Percentiles rank a stretch among this genome's conserved stretches.
Conservation (phyloP, 2,797 vertebrate genomes). For the Moxostoma hubbsi region DNA sequence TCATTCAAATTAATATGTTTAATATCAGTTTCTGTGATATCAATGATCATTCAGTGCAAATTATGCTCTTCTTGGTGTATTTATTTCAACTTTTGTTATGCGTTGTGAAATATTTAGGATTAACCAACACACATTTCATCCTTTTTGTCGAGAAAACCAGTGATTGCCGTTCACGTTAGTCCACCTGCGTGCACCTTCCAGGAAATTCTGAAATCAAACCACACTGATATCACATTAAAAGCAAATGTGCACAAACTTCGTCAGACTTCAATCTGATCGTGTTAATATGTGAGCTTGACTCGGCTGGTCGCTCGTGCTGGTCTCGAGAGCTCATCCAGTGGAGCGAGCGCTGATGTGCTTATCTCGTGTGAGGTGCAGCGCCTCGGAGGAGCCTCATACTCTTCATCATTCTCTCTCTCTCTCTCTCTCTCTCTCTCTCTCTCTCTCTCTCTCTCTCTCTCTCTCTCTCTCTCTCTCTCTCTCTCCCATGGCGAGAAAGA, state of each 20-base stretch:
- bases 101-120: not conserved
- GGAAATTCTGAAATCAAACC: not conserved
- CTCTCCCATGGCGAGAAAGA: constrained; percentile 28
- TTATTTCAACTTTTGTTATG: not conserved
- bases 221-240: not conserved
- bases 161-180: not conserved
- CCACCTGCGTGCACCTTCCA: not conserved
- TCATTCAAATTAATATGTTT: no score
- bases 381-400: constrained; percentile 14
- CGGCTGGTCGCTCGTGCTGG: not conserved
- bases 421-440: no score
- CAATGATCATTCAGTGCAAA: no score
- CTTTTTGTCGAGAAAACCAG: not conserved
- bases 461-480: no score
- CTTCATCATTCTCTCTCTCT: not conserved
- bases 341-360: constrained; percentile 29
- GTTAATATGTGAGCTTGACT: not conserved
- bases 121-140: no score
- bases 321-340: not conserved
- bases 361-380: constrained; percentile 25
- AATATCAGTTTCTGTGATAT: no score
- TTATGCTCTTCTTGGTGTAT: no score
- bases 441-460: no score
- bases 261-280: not conserved
- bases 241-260: not conserved